These are phyloP conservation scores for Iguana delicatissima DNA, from an alignment of 2,797 vertebrate genomes.

Conservation along the genomic window DNA sequence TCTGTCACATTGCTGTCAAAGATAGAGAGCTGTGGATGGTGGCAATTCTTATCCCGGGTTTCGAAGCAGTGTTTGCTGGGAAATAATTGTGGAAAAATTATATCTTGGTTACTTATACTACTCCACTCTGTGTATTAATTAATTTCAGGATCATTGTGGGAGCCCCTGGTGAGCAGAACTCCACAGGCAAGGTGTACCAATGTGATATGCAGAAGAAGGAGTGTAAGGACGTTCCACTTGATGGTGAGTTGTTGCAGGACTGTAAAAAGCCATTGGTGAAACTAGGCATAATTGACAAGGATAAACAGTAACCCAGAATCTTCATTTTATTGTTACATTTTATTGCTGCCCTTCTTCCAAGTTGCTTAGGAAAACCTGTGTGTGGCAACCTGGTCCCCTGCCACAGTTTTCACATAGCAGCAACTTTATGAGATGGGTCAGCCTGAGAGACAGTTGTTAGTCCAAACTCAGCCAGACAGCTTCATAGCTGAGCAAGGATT, in stretches of 20 bases:
- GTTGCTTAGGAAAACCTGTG: not conserved
- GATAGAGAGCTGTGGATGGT: not conserved
- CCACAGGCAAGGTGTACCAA: constrained; percentile 77
- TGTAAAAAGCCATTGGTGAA: not conserved
- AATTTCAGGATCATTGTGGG: constrained; percentile 80
- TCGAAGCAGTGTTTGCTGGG: not conserved
- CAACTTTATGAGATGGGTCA: not conserved
- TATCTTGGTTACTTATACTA: not conserved
- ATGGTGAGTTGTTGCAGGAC: constrained; percentile 55
- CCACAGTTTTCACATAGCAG: not conserved
- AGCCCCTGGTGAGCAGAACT: constrained; percentile 79
- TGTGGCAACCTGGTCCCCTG: not conserved
- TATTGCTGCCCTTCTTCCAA: not conserved
- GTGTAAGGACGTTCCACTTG: constrained; percentile 62
- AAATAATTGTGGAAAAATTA: not conserved
- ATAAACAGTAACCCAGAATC: not conserved
- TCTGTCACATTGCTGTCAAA: no score
- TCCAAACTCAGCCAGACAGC: not conserved
- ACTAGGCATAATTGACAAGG: not conserved
- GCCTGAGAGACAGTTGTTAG: not conserved
- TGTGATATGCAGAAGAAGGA: not conserved
- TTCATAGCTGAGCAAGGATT: not conserved
- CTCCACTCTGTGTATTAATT: not conserved
- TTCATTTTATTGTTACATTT: not conserved
- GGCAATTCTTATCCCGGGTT: not conserved